phyloP scores from a whole-genome alignment of 2,797 vertebrate genomes.

The Liparis tanakae region DNA sequence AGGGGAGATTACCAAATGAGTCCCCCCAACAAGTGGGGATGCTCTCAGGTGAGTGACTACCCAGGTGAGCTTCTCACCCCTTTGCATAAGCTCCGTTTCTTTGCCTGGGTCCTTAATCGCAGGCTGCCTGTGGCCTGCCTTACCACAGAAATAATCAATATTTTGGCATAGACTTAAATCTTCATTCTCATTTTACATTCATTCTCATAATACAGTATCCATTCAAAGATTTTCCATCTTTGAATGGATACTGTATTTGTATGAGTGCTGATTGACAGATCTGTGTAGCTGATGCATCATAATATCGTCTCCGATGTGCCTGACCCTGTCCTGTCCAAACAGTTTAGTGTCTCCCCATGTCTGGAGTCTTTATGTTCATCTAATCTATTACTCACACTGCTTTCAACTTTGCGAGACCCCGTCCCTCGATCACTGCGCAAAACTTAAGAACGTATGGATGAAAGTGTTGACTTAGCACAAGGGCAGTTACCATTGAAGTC shows the following conservation, averaged over 20 bases:
- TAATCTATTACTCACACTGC: constrained; percentile 42
- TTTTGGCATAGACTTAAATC: background rate
- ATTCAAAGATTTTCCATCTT: too few relatives aligned
- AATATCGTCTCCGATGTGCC: constrained; percentile 51
- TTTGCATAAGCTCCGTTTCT: too few relatives aligned
- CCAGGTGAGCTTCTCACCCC: too few relatives aligned
- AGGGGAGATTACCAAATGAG: too few relatives aligned
- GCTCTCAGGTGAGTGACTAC: too few relatives aligned
- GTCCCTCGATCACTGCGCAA: constrained; percentile 39
- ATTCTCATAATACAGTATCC: background rate
- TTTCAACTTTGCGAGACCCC: constrained; percentile 45
- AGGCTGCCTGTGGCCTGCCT: too few relatives aligned
- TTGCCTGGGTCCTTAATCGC: too few relatives aligned
- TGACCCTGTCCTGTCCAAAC: constrained; percentile 53
- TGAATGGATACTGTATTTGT: background rate
- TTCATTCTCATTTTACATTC: background rate
- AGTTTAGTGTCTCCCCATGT: constrained; percentile 32
- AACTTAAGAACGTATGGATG: constrained; percentile 42
- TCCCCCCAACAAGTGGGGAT: too few relatives aligned
- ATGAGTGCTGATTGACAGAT: constrained; percentile 29
- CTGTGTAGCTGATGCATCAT: constrained; percentile 55
- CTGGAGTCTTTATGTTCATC: constrained; percentile 33
- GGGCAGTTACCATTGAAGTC: constrained; percentile 62
- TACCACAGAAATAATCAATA: background rate
- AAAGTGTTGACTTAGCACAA: constrained; percentile 62